Evolutionary conservation across 1,140 invertebrate species (phyloP), one percentile per base, ranked within the genome.

Genomic region (Microplitis demolitor): DNA sequence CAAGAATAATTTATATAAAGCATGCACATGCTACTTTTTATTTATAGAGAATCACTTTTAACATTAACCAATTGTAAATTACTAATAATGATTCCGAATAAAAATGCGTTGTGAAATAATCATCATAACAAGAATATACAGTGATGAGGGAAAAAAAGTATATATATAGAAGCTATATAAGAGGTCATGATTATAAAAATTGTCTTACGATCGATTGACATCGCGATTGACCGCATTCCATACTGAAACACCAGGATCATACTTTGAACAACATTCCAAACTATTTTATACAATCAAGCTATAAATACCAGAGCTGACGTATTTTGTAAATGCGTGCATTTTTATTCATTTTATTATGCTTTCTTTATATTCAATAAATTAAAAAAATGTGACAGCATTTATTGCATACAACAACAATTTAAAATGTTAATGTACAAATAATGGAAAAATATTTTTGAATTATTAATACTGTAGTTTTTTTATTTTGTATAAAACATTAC

Each of bases 181-280:
- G 58, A 62, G 68, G 68, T 69, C 68, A 69, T 39, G 34, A 24
- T 16, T 51, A 35, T 69, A 69, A 69, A 58, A 60, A 69, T 69
- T 45, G 33, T 56, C 31, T 61, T 58, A 58, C 56, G 68, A 69
- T 69, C 68, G 68, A 69, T 69, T 58, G 56, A 69, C 68, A 69
- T 69, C 58, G 24, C 37, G 68, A 69, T 69, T 58, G 58, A 45
- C 56, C 68, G 68, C 68, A 69, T 69, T 61, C 39, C 68, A 45
- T 51, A 50, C 68, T 60, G 14, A 31, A 45, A 58, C 24, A 58
- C 56, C 24, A 58, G 56, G 24, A 58, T 58, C 56, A 58, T 58
- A 31, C 56, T 58, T 24, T 58, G 24, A 58, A 16, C 56, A 58
- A 58, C 24, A 58, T 62, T 13, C 35, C 31, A 35, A 62, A 62